Percentiles rank a stretch among this genome's conserved stretches.
Conservation (phyloP, 2,797 vertebrate species). For the Megaceryle alcyon region DNA sequence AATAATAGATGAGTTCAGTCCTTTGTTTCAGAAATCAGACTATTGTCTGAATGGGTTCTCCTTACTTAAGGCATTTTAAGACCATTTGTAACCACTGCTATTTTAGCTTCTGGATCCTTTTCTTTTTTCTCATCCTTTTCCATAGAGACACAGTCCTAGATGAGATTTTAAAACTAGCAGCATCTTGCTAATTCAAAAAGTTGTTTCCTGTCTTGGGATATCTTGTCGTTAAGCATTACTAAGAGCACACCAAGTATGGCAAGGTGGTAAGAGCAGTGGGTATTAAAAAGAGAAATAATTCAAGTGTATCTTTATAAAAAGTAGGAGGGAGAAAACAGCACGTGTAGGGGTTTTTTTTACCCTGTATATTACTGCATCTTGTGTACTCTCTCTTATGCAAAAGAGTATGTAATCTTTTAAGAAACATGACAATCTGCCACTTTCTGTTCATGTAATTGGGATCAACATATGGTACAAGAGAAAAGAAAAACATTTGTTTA, state of each 20-base stretch:
- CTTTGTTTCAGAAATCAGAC: conserved; percentile 75
- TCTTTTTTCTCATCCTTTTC: conserved; percentile 27
- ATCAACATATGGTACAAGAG: conserved; percentile 71
- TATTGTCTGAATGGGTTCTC: conserved; percentile 58
- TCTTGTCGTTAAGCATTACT: conserved; percentile 25
- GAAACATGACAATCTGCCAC: conserved; percentile 75
- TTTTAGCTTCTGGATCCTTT: conserved; percentile 51
- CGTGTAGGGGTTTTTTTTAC: conserved; percentile 40
- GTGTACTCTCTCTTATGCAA: conserved; percentile 69
- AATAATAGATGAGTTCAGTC: conserved; percentile 70
- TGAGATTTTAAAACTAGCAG: conserved; percentile 52
- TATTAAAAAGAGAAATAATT: conserved; percentile 63
- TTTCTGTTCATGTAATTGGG: conserved; percentile 75
- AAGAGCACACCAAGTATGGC: neutral
- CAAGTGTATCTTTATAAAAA: conserved; percentile 68
- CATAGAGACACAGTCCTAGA: conserved; percentile 49
- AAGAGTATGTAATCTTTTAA: conserved; percentile 71
- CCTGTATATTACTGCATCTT: conserved; percentile 66
- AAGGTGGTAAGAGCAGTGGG: conserved; percentile 50
- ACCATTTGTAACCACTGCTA: conserved; percentile 42
- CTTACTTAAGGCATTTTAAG: conserved; percentile 57
- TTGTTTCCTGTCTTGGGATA: conserved; percentile 47
- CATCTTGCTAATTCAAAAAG: conserved; percentile 55
- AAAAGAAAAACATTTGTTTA: conserved; percentile 80
- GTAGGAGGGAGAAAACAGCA: conserved; percentile 66